Evolutionary conservation across 2,888 invertebrate species (phyloP).

Genomic region (Synergus umbraculus): DNA sequence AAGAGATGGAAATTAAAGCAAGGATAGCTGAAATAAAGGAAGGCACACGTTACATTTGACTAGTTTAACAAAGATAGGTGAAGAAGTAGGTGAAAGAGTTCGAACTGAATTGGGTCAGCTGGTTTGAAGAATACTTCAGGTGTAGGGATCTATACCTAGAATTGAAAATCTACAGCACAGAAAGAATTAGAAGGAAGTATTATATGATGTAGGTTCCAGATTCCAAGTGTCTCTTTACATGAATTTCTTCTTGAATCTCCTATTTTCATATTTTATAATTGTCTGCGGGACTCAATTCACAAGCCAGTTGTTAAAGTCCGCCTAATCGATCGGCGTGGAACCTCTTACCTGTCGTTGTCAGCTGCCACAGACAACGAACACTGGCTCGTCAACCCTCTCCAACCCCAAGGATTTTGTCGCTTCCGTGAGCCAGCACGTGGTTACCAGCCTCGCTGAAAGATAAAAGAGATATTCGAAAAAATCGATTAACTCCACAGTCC

Average conservation of each 20-base stretch:
- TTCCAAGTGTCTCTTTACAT: background rate
- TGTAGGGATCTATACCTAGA: conserved; percentile 60
- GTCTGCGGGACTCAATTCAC: background rate
- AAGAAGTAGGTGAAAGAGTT: conserved; percentile 43
- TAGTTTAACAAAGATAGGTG: conserved; percentile 44
- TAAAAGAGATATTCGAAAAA: background rate
- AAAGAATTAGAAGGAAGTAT: background rate
- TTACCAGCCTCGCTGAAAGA: background rate
- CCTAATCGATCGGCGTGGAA: background rate
- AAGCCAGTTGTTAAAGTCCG: background rate
- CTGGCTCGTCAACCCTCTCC: conserved; percentile 2
- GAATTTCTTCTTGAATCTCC: background rate
- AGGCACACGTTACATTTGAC: conserved; percentile 44
- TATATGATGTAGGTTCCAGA: background rate
- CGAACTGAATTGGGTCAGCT: conserved; percentile 71
- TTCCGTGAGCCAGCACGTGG: conserved; percentile 22
- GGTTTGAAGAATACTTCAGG: conserved; percentile 70
- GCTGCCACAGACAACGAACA: conserved; percentile 21
- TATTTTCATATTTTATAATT: background rate
- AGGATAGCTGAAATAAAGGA: conserved; percentile 35
- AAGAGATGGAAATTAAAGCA: conserved; percentile 13
- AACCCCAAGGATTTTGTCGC: conserved; percentile 29
- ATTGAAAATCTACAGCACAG: background rate
- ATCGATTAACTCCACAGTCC: background rate
- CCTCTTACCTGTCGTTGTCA: conserved; percentile 18